Evolutionary conservation across 2,888 invertebrate genomes (phyloP).

Genomic region (Drosophila setosimentum): DNA sequence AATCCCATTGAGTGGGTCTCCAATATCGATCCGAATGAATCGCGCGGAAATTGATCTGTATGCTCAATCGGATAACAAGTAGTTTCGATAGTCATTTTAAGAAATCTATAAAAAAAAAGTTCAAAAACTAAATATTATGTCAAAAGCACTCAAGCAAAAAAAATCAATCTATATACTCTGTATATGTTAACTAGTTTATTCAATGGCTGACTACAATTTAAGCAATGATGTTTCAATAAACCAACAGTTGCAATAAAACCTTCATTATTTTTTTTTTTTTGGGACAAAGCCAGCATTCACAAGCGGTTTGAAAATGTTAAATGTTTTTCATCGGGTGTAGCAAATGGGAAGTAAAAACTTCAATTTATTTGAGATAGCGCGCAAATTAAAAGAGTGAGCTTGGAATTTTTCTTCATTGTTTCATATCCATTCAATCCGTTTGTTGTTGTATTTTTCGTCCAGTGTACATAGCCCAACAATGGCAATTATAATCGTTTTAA

Average conservation of each 20-base stretch:
- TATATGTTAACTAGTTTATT: constrained; percentile 12
- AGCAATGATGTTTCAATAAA: constrained; percentile 47
- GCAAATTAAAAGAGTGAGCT: no score
- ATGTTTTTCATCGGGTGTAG: no score
- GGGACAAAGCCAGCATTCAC: no score
- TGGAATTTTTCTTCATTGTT: background rate
- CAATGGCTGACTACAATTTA: constrained; percentile 19
- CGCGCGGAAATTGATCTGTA: constrained; percentile 48
- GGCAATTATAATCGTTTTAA: constrained; percentile 72
- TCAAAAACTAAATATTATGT: constrained; percentile 19
- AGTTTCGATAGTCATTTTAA: constrained; percentile 26
- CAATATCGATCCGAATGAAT: constrained; percentile 58
- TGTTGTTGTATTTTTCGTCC: constrained; percentile 15
- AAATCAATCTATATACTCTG: background rate
- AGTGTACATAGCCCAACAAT: constrained; percentile 46
- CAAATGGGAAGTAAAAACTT: background rate
- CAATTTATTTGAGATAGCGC: background rate
- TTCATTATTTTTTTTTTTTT: background rate
- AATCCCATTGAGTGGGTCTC: constrained; percentile 84
- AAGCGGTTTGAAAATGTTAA: no score
- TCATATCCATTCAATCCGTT: background rate
- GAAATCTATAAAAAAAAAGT: constrained; percentile 34
- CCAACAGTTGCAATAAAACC: constrained; percentile 21
- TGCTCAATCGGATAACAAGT: constrained; percentile 1
- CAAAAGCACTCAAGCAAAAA: constrained; percentile 28